Evolutionary conservation across 1,140 invertebrate genomes (phyloP).

Genomic region (Phymorhynchus buccinoides): DNA sequence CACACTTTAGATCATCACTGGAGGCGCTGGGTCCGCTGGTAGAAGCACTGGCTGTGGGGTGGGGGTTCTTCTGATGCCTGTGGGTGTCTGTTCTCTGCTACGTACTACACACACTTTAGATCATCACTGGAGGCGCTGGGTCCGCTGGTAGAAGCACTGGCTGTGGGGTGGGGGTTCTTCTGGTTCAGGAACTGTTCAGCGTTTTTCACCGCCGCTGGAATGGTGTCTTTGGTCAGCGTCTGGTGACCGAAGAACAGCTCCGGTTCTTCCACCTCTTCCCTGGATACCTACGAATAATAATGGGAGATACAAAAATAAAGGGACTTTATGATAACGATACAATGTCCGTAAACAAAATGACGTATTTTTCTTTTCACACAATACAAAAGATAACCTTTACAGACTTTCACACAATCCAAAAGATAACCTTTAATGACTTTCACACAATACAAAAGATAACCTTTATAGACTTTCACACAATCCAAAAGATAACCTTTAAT

Average conservation of each 20-base stretch:
- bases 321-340: not conserved
- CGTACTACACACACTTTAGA: no score
- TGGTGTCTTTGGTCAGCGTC: constrained; percentile 56
- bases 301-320: not conserved
- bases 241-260: constrained; percentile 46
- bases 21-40: not conserved
- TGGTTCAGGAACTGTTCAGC: constrained; percentile 56
- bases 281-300: constrained; percentile 38
- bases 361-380: no score
- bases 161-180: constrained; percentile 47
- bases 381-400: no score
- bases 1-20: no score
- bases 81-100: no score
- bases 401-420: no score
- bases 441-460: no score
- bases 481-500: no score
- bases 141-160: not conserved
- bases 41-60: not conserved
- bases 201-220: constrained; percentile 60
- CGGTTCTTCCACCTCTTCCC: constrained; percentile 42
- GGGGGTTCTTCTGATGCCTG: constrained; percentile 57
- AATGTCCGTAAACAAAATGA: no score
- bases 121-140: not conserved
- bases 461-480: no score
- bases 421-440: no score